phyloP scores from a whole-genome alignment of 2,113 vertebrate species.

The Tupaia tana region DNA sequence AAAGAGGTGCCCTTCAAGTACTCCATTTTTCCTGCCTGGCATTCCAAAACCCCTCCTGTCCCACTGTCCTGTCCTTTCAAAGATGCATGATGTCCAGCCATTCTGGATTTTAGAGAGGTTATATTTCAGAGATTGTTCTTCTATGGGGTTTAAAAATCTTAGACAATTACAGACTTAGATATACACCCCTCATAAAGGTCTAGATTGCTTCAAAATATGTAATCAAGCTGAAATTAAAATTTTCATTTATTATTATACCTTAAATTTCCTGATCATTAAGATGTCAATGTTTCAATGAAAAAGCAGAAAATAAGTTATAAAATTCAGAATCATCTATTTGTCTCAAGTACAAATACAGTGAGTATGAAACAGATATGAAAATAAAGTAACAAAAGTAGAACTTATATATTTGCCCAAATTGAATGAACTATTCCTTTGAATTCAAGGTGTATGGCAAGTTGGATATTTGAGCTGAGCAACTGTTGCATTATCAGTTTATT shows the following conservation, averaged over 20 bases:
- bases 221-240: slow-evolving; percentile 66
- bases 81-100: neutral
- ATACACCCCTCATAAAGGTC: slow-evolving; percentile 38
- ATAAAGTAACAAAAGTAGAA: slow-evolving; percentile 64
- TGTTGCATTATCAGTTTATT: slow-evolving; percentile 7
- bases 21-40: neutral
- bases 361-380: slow-evolving; percentile 59
- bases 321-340: slow-evolving; percentile 61
- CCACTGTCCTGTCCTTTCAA: neutral
- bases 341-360: slow-evolving; percentile 59
- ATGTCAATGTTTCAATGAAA: slow-evolving; percentile 65
- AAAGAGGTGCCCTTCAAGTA: neutral
- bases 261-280: slow-evolving; percentile 62
- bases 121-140: slow-evolving; percentile 13
- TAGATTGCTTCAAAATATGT: slow-evolving; percentile 57
- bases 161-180: slow-evolving; percentile 52
- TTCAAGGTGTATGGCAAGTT: slow-evolving; percentile 39
- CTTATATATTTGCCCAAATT: slow-evolving; percentile 28
- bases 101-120: slow-evolving; percentile 16
- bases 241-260: slow-evolving; percentile 59
- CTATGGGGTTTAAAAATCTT: slow-evolving; percentile 26
- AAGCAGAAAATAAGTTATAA: slow-evolving; percentile 76
- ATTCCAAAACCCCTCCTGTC: neutral
- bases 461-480: neutral
- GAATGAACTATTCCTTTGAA: slow-evolving; percentile 57